Evolutionary conservation across 2,888 invertebrate species (phyloP).

Genomic region (Drosophila tripunctata): DNA sequence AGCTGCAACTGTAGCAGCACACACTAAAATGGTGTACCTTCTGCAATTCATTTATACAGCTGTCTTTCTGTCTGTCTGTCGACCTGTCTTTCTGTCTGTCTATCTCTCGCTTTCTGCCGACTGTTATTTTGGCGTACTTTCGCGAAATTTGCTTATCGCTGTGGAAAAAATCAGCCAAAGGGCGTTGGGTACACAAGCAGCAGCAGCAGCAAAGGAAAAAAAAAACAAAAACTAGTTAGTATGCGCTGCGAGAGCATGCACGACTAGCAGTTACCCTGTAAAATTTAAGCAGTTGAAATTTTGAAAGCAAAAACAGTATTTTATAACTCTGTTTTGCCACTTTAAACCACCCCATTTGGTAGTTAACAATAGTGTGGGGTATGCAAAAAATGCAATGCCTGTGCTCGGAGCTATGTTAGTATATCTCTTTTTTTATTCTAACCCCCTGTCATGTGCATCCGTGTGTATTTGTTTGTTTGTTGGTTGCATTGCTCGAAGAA

Average conservation of each 20-base stretch:
- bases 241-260: neutral
- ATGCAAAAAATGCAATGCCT: conserved; percentile 32
- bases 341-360: neutral
- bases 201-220: too few species aligned
- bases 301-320: neutral
- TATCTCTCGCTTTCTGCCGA: conserved; percentile 6
- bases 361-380: neutral
- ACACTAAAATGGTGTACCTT: conserved; percentile 53
- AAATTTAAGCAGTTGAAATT: too few species aligned
- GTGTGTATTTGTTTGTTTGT: conserved; percentile 33
- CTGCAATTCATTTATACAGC: conserved; percentile 77
- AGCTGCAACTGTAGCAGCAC: conserved; percentile 61
- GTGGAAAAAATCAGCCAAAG: conserved; percentile 54
- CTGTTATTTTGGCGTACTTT: conserved; percentile 69
- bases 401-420: conserved; percentile 16
- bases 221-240: conserved; percentile 20
- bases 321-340: neutral
- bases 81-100: conserved; percentile 11
- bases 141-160: conserved; percentile 70
- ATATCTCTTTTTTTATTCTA: conserved; percentile 40
- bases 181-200: conserved; percentile 42
- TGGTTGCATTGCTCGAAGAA: conserved; percentile 50
- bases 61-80: conserved; percentile 33
- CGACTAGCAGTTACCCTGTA: conserved; percentile 12
- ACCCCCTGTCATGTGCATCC: conserved; percentile 12